These are phyloP conservation scores for Lycocerus yunnanus DNA, from an alignment of 2,888 invertebrate genomes.

Conservation along the genomic window DNA sequence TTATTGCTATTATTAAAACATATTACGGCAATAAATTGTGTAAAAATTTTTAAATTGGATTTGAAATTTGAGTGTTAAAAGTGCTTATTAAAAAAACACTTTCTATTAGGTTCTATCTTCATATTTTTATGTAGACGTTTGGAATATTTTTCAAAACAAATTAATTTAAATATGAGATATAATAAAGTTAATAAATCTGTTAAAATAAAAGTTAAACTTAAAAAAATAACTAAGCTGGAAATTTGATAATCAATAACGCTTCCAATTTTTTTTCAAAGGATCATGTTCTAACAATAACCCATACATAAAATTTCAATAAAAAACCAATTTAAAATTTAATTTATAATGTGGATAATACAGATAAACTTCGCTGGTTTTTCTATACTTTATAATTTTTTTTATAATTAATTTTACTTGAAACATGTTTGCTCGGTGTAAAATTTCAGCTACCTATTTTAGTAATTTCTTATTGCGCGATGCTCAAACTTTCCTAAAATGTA, in stretches of 20 bases:
- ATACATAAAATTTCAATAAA: not conserved
- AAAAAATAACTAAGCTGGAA: not conserved
- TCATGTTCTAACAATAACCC: not conserved
- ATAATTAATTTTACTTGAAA: not conserved
- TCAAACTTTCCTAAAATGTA: not conserved
- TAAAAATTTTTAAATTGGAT: not conserved
- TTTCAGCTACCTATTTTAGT: not conserved
- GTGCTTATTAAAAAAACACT: not conserved
- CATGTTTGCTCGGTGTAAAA: not conserved
- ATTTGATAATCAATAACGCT: not conserved
- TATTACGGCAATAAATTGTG: not conserved
- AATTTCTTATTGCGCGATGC: not conserved
- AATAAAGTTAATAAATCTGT: not conserved
- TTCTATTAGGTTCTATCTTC: not conserved
- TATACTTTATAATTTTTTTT: not conserved
- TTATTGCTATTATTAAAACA: conserved; percentile 3
- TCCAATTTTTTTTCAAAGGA: not conserved
- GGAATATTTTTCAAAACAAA: not conserved
- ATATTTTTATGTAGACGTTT: not conserved
- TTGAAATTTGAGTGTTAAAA: not conserved
- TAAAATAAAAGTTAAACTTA: not conserved
- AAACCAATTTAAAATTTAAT: not conserved
- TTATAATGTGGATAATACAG: not conserved
- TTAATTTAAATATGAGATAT: not conserved
- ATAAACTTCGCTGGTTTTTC: not conserved